Percentiles rank a stretch among this genome's conserved stretches.
phyloP scores from a whole-genome alignment of 1,140 invertebrate species.

The Bombus confusus region DNA sequence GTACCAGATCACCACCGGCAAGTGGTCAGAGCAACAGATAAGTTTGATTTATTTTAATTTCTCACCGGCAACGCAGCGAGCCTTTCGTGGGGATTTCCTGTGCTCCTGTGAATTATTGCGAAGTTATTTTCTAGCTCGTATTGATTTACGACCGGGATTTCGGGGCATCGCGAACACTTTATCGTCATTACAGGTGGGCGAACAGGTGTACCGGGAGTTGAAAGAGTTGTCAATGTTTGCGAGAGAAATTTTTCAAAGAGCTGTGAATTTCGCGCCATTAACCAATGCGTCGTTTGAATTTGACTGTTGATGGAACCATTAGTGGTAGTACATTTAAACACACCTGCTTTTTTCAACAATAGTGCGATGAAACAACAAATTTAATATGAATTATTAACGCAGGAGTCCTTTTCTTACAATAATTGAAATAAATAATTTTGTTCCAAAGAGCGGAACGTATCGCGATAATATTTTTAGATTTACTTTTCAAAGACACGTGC shows the following conservation, averaged over 20 bases:
- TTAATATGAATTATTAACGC: too few species aligned
- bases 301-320: too few species aligned
- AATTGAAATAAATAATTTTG: too few species aligned
- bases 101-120: constrained; percentile 69
- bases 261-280: not conserved
- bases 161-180: constrained; percentile 72
- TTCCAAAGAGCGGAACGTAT: too few species aligned
- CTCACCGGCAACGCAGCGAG: constrained; percentile 63
- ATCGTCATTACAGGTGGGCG: constrained; percentile 73
- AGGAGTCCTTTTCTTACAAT: too few species aligned
- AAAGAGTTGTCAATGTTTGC: constrained; percentile 55
- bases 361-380: too few species aligned
- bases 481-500: not conserved
- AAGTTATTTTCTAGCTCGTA: constrained; percentile 77
- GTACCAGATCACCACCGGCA: constrained; percentile 70
- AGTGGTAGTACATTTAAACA: too few species aligned
- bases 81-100: constrained; percentile 61
- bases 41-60: constrained; percentile 81
- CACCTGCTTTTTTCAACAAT: too few species aligned
- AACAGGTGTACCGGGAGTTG: constrained; percentile 68
- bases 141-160: constrained; percentile 76
- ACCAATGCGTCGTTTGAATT: not conserved
- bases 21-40: constrained; percentile 75
- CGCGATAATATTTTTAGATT: not conserved
- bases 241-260: constrained; percentile 6